Percentiles rank a stretch among this genome's conserved stretches.
phyloP scores from a whole-genome alignment of 1,140 invertebrate genomes.

The Cryptotermes secundus region DNA sequence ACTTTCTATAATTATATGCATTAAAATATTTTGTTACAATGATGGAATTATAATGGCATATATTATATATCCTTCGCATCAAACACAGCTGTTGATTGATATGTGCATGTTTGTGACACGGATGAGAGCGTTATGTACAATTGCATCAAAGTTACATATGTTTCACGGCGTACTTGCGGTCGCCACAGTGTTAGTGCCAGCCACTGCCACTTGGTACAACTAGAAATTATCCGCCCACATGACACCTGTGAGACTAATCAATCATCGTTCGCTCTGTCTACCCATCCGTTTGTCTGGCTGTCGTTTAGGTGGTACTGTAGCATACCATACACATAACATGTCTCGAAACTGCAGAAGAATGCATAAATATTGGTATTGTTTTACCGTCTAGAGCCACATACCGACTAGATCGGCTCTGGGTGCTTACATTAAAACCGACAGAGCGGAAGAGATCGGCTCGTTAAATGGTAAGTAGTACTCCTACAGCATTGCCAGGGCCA shows the following conservation, averaged over 20 bases:
- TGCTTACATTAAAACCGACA: too few relatives aligned
- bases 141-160: not conserved
- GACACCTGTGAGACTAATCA: constrained; percentile 5
- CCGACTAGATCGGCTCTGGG: too few relatives aligned
- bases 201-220: not conserved
- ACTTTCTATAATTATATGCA: too few relatives aligned
- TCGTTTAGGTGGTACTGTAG: not conserved
- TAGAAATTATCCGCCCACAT: not conserved
- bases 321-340: not conserved
- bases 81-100: not conserved
- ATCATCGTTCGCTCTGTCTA: not conserved
- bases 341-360: too few relatives aligned
- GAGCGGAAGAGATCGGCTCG: too few relatives aligned
- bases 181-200: not conserved
- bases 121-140: not conserved
- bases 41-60: too few relatives aligned
- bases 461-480: too few relatives aligned
- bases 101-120: not conserved
- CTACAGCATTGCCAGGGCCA: too few relatives aligned
- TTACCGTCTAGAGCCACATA: too few relatives aligned
- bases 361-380: too few relatives aligned
- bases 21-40: too few relatives aligned
- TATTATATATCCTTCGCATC: not conserved
- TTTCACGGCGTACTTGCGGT: not conserved
- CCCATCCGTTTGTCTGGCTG: not conserved